Conservation (phyloP, 92 coral and sea anemone genomes). For the Phymanthus crucifer region DNA sequence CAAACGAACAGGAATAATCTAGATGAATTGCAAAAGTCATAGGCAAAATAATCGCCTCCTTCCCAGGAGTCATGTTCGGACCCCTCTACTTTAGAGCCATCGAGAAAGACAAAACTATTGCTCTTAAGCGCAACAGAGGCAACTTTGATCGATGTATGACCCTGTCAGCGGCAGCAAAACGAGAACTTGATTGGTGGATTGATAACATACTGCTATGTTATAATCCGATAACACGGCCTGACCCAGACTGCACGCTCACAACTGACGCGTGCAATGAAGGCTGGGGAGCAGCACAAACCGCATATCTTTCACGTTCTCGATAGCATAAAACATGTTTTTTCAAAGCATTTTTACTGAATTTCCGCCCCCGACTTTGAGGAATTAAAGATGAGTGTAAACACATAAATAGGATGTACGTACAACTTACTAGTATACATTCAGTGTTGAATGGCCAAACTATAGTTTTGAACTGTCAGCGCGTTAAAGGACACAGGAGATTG, state of each 20-base stretch:
- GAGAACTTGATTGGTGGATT: too few species aligned
- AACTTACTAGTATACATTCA: too few species aligned
- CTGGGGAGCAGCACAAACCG: too few species aligned
- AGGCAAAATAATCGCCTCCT: slow-evolving; percentile 38
- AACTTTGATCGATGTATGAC: too few species aligned
- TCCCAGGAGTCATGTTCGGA: slow-evolving; percentile 45
- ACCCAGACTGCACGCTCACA: too few species aligned
- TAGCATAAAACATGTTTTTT: neutral
- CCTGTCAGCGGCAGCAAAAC: too few species aligned
- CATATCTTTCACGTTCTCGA: neutral
- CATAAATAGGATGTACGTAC: neutral
- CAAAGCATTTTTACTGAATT: neutral
- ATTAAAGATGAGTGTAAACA: neutral
- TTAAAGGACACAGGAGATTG: neutral
- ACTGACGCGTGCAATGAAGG: too few species aligned
- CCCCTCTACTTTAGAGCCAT: slow-evolving; percentile 46
- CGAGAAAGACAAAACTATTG: too few species aligned
- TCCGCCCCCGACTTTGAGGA: neutral
- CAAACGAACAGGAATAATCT: too few species aligned
- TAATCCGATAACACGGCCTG: too few species aligned
- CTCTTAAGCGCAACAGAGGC: too few species aligned
- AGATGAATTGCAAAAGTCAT: slow-evolving; percentile 51
- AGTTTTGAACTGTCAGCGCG: neutral
- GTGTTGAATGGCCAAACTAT: neutral
- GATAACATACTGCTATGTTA: too few species aligned